These are phyloP conservation scores for Lophotis ruficrista DNA, from an alignment of 2,113 vertebrate species.

Conservation along the genomic window DNA sequence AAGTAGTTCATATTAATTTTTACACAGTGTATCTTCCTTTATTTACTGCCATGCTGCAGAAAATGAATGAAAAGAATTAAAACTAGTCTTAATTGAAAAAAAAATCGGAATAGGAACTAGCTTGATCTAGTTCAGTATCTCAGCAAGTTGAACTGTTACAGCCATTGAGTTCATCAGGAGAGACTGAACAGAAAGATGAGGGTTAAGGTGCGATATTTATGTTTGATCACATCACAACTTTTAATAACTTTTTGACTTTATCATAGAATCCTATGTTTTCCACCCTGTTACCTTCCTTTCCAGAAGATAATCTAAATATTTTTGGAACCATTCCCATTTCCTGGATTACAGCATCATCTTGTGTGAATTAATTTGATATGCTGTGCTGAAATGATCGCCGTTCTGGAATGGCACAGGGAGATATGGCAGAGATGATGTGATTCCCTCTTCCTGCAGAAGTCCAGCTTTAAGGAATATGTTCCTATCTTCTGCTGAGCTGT, in stretches of 20 bases:
- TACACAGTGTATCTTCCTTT: accelerated
- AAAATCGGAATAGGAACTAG: neutral
- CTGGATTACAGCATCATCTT: neutral
- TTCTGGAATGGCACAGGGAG: neutral
- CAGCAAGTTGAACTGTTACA: neutral
- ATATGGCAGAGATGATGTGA: neutral
- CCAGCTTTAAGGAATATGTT: neutral
- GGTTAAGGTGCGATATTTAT: constrained; percentile 11
- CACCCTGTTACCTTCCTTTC: neutral
- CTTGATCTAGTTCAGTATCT: neutral
- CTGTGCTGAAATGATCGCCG: neutral
- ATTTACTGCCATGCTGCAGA: neutral
- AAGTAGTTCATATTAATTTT: neutral
- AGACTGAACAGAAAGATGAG: neutral
- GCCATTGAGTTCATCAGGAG: neutral
- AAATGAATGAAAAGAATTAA: neutral
- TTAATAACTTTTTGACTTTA: constrained; percentile 20
- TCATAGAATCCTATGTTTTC: neutral
- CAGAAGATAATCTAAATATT: neutral
- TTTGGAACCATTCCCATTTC: neutral
- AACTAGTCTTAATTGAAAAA: neutral
- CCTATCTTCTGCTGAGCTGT: neutral
- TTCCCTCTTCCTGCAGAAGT: neutral
- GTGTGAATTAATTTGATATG: neutral
- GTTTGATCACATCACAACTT: neutral